These are phyloP conservation scores for Holothuria glaberrima DNA, from an alignment of 35 echinoderm and acorn worm species.

Conservation along the genomic window DNA sequence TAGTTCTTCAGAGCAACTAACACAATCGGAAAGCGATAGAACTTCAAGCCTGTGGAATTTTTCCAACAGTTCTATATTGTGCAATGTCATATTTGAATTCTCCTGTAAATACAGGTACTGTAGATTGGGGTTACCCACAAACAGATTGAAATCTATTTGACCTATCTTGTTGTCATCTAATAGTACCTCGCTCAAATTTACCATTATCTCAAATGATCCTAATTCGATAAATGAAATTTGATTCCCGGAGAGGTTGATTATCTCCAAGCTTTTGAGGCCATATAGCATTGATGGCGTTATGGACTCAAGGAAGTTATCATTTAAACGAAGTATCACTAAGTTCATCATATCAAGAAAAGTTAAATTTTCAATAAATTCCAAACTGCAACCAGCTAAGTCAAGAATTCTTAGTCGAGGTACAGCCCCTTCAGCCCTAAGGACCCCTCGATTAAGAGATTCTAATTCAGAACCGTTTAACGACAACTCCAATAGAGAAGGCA, in stretches of 20 bases:
- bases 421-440: not conserved
- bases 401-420: not conserved
- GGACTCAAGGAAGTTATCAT: not conserved
- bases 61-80: not conserved
- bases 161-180: not conserved
- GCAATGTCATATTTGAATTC: not conserved
- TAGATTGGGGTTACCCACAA: not conserved
- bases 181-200: constrained; percentile 7
- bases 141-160: constrained; percentile 17
- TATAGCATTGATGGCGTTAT: not conserved
- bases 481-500: constrained; percentile 17
- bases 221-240: constrained; percentile 3
- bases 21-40: constrained; percentile 5
- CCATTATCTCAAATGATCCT: not conserved
- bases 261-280: constrained; percentile 17
- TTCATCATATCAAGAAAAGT: not conserved
- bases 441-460: not conserved
- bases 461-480: not conserved
- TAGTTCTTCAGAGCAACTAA: not conserved
- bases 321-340: constrained; percentile 27
- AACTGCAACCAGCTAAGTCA: not conserved
- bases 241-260: constrained; percentile 30
- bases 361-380: not conserved
- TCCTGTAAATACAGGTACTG: not conserved
- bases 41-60: not conserved